A percentile compares a stretch with the other conserved stretches of the same genome.
These are phyloP conservation scores for Drosophila nikananu DNA, from an alignment of 1,140 invertebrate genomes.

Conservation along the genomic window DNA sequence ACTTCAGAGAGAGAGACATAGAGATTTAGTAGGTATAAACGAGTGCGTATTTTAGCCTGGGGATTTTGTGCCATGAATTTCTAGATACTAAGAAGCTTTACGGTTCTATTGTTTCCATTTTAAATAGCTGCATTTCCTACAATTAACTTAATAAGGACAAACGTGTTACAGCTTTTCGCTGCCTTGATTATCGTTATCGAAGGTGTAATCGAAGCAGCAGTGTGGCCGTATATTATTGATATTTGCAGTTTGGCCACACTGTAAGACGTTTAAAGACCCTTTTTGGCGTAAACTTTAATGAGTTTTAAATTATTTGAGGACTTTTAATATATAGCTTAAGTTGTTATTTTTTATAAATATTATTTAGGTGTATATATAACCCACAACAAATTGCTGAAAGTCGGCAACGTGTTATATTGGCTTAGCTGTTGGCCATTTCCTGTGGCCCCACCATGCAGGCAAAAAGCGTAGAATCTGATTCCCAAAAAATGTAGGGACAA, in stretches of 20 bases:
- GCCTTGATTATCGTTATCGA: neutral
- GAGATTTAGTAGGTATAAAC: neutral
- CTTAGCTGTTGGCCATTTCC: constrained; percentile 36
- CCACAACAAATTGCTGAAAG: constrained; percentile 42
- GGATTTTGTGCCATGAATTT: constrained; percentile 3
- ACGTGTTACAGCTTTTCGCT: too few species aligned
- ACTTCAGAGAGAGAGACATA: neutral
- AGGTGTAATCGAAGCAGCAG: too few species aligned
- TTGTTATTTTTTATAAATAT: neutral
- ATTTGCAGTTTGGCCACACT: neutral
- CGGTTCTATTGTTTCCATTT: neutral
- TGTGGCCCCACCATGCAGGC: constrained; percentile 21
- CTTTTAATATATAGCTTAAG: neutral
- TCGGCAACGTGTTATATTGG: constrained; percentile 38
- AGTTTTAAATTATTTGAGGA: neutral
- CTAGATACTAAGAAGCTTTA: neutral
- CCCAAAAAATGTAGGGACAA: constrained; percentile 1
- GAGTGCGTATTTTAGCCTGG: neutral
- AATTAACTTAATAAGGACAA: neutral
- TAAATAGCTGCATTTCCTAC: neutral
- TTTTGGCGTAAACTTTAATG: neutral
- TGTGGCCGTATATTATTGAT: neutral
- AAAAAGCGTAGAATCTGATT: constrained; percentile 21
- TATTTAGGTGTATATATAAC: neutral
- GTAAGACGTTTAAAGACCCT: neutral